Percentiles rank a stretch among this genome's conserved stretches.
Evolutionary conservation across 2,797 vertebrate genomes (phyloP).

Genomic region (Clarias laeviceps): DNA sequence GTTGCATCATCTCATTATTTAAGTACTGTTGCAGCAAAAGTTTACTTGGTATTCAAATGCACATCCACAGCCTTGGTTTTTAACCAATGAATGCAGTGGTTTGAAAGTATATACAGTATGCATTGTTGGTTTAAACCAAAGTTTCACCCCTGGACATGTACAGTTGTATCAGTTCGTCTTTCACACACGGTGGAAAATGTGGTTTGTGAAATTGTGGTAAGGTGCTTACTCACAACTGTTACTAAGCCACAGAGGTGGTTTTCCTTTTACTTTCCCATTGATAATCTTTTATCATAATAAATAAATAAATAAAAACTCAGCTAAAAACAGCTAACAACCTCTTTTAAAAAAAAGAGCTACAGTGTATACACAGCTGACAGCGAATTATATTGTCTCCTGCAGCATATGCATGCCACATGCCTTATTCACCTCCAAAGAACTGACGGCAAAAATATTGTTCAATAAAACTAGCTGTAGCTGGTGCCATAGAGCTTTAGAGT

Average conservation of each 20-base stretch:
- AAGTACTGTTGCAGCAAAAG: too few relatives aligned
- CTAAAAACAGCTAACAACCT: background rate
- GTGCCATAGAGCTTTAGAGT: background rate
- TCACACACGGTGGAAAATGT: constrained; percentile 1
- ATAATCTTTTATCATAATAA: background rate
- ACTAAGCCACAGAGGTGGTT: background rate
- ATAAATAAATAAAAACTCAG: background rate
- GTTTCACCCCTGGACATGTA: too few relatives aligned
- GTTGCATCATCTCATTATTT: background rate
- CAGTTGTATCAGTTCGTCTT: background rate
- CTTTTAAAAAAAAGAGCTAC: background rate
- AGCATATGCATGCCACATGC: background rate
- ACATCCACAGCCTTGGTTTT: background rate
- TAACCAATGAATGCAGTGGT: background rate
- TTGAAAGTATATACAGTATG: background rate
- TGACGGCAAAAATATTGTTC: background rate
- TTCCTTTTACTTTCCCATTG: background rate
- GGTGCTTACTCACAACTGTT: background rate
- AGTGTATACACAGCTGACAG: too few relatives aligned
- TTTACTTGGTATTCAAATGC: background rate
- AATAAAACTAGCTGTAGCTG: background rate
- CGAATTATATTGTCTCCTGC: background rate
- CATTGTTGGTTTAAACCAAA: background rate
- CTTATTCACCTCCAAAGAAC: background rate
- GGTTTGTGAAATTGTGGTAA: background rate